Evolutionary conservation across 2,888 invertebrate species (phyloP), one percentile per base, ranked within the genome.

Genomic region (Phaonia tiefii): DNA sequence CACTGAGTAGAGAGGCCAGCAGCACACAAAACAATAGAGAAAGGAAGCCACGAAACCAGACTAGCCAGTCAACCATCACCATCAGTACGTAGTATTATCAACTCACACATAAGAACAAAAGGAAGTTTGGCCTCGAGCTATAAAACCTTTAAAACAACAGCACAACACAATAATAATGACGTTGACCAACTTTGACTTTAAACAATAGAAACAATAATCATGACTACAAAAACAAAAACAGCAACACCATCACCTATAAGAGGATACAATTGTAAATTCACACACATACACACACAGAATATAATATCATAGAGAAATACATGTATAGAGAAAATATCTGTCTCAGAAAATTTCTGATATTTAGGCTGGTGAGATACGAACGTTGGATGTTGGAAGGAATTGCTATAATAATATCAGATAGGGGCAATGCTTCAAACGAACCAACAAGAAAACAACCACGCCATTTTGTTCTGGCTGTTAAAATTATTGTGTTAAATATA

Each of bases 121-220:
- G 71, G 49, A 76, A 71, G 65, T 80, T 79, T 80, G 73, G 63
- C 84, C 80, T 82, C 82, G 56, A 82, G 82, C 82, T 73, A 76
- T 76, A 79, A 77, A 82, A 81, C 51, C 71, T 78, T 75, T 72
- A 67, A 77, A 81, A 49, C 63, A 56, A 73, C 74, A 77, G n/a
- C n/a, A n/a, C n/a, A n/a, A n/a, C n/a, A n/a, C n/a, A n/a, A n/a
- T 60, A 71, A 80, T 46, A 66, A 71, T 75, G 42, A 37, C 37
- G 71, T 63, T 75, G 83, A 79, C 79, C 82, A 79, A 76, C 82
- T 83, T 82, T 78, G 66, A 75, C 77, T 79, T 75, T 13, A 77
- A 31, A 77, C 65, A 72, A 73, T 72, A 73, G 31, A 70, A n/a
- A 69, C 20, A 74, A 77, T 44, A 58, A 31, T 66, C 73, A 51